Percentiles rank a stretch among this genome's conserved stretches.
These are phyloP conservation scores for Chaitophorus viminalis DNA, from an alignment of 2,888 invertebrate species.

Conservation along the genomic window DNA sequence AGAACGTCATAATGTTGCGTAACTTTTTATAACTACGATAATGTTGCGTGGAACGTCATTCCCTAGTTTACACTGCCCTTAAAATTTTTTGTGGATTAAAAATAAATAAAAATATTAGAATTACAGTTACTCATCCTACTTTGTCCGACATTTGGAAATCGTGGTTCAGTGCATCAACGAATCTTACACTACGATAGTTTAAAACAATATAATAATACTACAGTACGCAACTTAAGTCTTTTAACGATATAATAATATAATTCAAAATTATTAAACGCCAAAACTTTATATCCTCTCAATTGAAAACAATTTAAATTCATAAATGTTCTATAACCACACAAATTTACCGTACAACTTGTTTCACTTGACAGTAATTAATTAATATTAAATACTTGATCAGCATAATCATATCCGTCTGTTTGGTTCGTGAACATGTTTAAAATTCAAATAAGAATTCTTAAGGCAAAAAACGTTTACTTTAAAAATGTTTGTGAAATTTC, in stretches of 20 bases:
- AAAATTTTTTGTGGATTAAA: no score
- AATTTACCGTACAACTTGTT: neutral
- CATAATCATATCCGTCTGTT: constrained; percentile 8
- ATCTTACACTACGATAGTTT: neutral
- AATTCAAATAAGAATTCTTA: constrained; percentile 15
- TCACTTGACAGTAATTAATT: neutral
- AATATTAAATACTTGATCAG: neutral
- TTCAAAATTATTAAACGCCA: neutral
- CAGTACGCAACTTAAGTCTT: neutral
- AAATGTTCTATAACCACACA: neutral
- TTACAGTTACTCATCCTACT: no score
- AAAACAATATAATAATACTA: neutral
- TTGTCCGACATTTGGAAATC: no score
- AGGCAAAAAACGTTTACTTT: constrained; percentile 17
- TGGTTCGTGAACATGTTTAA: neutral
- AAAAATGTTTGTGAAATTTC: neutral
- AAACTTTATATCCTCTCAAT: neutral
- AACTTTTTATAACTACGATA: no score
- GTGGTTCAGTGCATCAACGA: neutral
- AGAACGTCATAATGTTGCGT: no score
- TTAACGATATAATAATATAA: neutral
- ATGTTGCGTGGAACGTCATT: no score
- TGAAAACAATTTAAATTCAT: neutral
- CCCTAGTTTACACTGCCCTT: no score
- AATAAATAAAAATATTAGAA: no score